These are phyloP conservation scores for cattle (Bos taurus) DNA, from an alignment of 2,113 vertebrate species.

Conservation along the genomic window ARS-UCD2.0 NC_037346.1:2478501-2479000, in stretches of 20 bases:
- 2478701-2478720: neutral
- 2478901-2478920: too few species aligned
- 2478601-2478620: neutral
- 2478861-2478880: neutral
- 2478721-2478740: neutral
- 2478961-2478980: accelerated
- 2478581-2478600: neutral
- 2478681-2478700: neutral
- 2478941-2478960: neutral
- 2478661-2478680: neutral
- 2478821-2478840: neutral
- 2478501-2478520: neutral
- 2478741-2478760: neutral
- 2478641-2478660: neutral
- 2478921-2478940: too few species aligned
- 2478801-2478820: neutral
- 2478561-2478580: neutral
- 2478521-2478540: neutral
- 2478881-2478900: too few species aligned
- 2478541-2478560: neutral
- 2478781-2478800: neutral
- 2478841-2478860: neutral
- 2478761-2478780: neutral
- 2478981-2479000: neutral
- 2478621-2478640: neutral